These are phyloP conservation scores for Parnassius smintheus DNA, from an alignment of 2,888 invertebrate species.

Conservation along the genomic window DNA sequence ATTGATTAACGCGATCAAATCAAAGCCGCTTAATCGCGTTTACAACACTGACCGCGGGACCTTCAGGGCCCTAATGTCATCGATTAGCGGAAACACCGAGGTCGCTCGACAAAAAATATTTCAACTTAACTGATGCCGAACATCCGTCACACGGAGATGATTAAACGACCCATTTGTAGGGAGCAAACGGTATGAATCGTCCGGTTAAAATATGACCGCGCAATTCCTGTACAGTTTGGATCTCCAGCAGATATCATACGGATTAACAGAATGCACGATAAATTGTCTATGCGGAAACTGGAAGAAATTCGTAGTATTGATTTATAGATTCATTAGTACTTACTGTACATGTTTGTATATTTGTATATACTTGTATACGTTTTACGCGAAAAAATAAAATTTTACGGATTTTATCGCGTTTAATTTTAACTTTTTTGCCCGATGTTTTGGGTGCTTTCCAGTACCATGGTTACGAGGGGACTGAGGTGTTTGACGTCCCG, in stretches of 20 bases:
- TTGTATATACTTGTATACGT: no score
- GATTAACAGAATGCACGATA: conserved; percentile 3
- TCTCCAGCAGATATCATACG: conserved; percentile 8
- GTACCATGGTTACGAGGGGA: no score
- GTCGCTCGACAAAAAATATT: conserved; percentile 47
- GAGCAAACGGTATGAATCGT: conserved; percentile 30
- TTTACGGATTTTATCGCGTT: no score
- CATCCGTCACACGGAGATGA: conserved; percentile 59
- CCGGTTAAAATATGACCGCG: conserved; percentile 21
- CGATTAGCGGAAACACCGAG: conserved; percentile 49
- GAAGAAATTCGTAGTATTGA: no score
- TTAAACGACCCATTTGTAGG: conserved; percentile 59
- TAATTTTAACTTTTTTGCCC: no score
- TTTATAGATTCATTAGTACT: no score
- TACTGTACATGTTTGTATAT: no score
- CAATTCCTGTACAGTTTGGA: conserved; percentile 5
- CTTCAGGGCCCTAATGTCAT: conserved; percentile 50
- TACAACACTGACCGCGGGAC: conserved; percentile 36
- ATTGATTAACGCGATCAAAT: conserved; percentile 6
- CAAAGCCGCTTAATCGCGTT: conserved; percentile 5
- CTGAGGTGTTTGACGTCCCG: no score
- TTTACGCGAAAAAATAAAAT: no score
- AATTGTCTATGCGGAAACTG: no score
- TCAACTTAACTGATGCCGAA: conserved; percentile 45
- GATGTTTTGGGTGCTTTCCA: no score